Percentiles rank a stretch among this genome's conserved stretches.
phyloP scores from a whole-genome alignment of 1,140 invertebrate species.

The Drosophila trapezifrons region DNA sequence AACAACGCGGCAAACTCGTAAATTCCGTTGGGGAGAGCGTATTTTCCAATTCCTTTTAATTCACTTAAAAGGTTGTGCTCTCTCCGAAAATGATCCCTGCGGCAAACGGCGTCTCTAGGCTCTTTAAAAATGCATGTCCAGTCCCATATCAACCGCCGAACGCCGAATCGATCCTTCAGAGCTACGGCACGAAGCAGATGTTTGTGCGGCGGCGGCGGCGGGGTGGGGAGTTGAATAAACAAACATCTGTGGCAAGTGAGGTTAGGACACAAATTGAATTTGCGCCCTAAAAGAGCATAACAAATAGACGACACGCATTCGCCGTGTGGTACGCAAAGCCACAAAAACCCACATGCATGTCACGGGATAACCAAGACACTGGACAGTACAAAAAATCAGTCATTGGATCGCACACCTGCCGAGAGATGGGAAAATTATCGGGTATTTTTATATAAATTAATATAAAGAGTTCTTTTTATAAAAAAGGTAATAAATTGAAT shows the following conservation, averaged over 20 bases:
- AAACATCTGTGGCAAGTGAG: conserved; percentile 63
- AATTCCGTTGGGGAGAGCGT: conserved; percentile 5
- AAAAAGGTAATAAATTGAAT: no score
- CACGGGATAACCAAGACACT: conserved; percentile 68
- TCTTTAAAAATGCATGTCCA: conserved; percentile 35
- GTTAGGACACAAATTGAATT: conserved; percentile 72
- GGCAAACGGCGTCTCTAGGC: background rate
- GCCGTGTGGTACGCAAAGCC: conserved; percentile 60
- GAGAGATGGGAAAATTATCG: background rate
- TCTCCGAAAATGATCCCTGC: conserved; percentile 3
- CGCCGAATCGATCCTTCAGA: conserved; percentile 31
- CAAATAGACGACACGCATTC: conserved; percentile 76
- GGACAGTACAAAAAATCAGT: conserved; percentile 37
- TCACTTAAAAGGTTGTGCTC: conserved; percentile 16
- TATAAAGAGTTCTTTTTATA: no score
- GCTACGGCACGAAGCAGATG: conserved; percentile 10
- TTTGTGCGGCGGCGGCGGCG: background rate
- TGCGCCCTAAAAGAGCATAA: conserved; percentile 73
- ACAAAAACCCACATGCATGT: conserved; percentile 60
- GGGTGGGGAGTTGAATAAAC: conserved; percentile 55
- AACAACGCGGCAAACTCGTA: conserved; percentile 17
- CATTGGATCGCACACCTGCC: conserved; percentile 5
- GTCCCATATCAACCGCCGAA: conserved; percentile 19
- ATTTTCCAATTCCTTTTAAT: conserved; percentile 15
- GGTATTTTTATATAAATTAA: no score